These are phyloP conservation scores for Schlechtendalia chinensis DNA, from an alignment of 1,140 invertebrate species.

Conservation along the genomic window DNA sequence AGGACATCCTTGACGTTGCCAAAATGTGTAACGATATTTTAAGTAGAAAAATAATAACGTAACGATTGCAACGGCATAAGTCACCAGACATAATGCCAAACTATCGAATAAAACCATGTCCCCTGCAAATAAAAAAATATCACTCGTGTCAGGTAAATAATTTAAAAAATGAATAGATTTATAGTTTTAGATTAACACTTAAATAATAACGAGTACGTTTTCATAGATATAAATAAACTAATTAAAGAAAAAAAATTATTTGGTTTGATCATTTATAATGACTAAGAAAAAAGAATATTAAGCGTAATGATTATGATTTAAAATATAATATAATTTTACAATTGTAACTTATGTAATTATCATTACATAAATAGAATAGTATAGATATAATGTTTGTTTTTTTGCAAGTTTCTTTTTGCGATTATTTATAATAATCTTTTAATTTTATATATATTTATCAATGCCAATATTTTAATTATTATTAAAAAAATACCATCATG, in stretches of 20 bases:
- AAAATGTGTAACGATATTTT: slow-evolving; percentile 43
- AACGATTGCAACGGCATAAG: not conserved
- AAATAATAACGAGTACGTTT: not conserved
- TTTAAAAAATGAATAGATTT: not conserved
- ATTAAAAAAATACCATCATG: too few relatives aligned
- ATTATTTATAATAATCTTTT: too few relatives aligned
- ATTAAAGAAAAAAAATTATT: not conserved
- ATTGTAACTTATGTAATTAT: too few relatives aligned
- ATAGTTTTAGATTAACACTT: not conserved
- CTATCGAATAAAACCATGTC: not conserved
- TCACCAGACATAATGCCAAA: not conserved
- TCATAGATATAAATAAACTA: not conserved
- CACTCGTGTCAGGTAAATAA: not conserved
- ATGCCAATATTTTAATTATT: too few relatives aligned
- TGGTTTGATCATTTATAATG: too few relatives aligned
- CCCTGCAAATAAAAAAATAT: slow-evolving; percentile 5
- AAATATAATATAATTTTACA: too few relatives aligned
- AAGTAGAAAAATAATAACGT: slow-evolving; percentile 22
- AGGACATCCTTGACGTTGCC: slow-evolving; percentile 42
- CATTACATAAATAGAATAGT: too few relatives aligned
- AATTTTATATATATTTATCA: too few relatives aligned
- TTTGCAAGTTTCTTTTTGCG: too few relatives aligned
- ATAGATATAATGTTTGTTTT: too few relatives aligned
- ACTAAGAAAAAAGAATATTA: too few relatives aligned
- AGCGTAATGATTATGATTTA: too few relatives aligned